Evolutionary conservation across 2,113 vertebrate genomes (phyloP).

Genomic region (Alosa alosa): DNA sequence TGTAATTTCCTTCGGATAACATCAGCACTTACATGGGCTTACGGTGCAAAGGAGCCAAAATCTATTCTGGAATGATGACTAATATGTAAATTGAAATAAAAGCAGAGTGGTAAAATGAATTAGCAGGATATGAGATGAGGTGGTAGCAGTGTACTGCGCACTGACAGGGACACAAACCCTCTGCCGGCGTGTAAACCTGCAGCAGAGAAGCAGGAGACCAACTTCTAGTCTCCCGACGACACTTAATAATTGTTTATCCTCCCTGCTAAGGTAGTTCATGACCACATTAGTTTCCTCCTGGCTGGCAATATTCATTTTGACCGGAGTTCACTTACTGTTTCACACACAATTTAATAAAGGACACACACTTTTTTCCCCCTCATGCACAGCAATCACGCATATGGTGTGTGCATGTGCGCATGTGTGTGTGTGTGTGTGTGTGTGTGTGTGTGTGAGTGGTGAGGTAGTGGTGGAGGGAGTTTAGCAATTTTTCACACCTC

Average conservation of each 20-base stretch:
- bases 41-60: background rate
- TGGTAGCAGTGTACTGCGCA: slow-evolving; percentile 16
- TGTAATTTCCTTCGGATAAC: background rate
- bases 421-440: slow-evolving; percentile 15
- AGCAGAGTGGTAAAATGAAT: background rate
- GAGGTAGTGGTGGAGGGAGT: slow-evolving; percentile 8
- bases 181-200: slow-evolving; percentile 11
- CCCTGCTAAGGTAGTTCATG: slow-evolving; percentile 36
- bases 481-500: slow-evolving; percentile 41
- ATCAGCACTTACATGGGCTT: background rate
- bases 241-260: slow-evolving; percentile 38
- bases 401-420: slow-evolving; percentile 16
- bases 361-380: slow-evolving; percentile 29
- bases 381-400: slow-evolving; percentile 44
- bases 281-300: slow-evolving; percentile 47
- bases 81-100: background rate
- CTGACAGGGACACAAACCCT: slow-evolving; percentile 23
- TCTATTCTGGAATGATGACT: background rate
- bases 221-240: slow-evolving; percentile 18
- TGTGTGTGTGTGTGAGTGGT: background rate
- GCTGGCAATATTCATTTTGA: slow-evolving; percentile 36
- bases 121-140: background rate
- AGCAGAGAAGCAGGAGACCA: background rate
- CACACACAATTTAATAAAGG: slow-evolving; percentile 39
- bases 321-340: slow-evolving; percentile 35